These are phyloP conservation scores for Drosophila hydei DNA, from an alignment of 1,140 invertebrate genomes.

Conservation along the genomic window DNA sequence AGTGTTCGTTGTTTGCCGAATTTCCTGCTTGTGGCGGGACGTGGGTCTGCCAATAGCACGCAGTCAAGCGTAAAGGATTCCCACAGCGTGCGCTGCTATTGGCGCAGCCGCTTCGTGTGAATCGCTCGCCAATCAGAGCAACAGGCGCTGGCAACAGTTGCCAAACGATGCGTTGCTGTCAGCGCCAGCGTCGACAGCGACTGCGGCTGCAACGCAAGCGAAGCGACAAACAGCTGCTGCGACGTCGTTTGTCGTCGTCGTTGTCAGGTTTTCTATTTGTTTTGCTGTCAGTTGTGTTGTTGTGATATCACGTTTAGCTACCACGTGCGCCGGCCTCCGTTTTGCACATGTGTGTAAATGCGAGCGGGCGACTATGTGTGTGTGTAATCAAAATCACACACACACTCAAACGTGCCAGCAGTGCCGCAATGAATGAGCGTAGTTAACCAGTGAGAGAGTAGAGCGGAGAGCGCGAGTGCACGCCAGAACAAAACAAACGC, in stretches of 20 bases:
- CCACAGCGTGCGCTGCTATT: slow-evolving; percentile 40
- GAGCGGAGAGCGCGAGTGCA: slow-evolving; percentile 28
- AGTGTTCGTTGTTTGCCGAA: slow-evolving; percentile 4
- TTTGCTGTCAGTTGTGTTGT: slow-evolving; percentile 76
- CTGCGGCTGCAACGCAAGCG: slow-evolving; percentile 1
- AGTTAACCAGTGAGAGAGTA: background rate
- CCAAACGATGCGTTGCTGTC: slow-evolving; percentile 16
- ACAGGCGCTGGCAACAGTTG: slow-evolving; percentile 50
- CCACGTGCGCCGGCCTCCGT: slow-evolving; percentile 73
- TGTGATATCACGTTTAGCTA: slow-evolving; percentile 80
- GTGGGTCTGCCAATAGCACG: slow-evolving; percentile 53
- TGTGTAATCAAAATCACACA: slow-evolving; percentile 22
- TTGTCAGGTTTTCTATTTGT: slow-evolving; percentile 81
- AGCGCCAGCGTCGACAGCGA: background rate
- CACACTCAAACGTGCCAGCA: slow-evolving; percentile 48
- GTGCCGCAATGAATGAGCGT: slow-evolving; percentile 59
- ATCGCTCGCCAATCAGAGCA: slow-evolving; percentile 60
- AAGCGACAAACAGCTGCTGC: slow-evolving; percentile 39
- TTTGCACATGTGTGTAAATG: slow-evolving; percentile 29
- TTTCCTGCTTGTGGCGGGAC: background rate
- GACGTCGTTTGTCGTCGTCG: slow-evolving; percentile 30
- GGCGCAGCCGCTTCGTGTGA: slow-evolving; percentile 29
- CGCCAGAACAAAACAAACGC: slow-evolving; percentile 57
- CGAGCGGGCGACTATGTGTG: slow-evolving; percentile 5
- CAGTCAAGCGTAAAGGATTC: slow-evolving; percentile 50